These are phyloP conservation scores for Ctenoplectra terminalis DNA, from an alignment of 1,140 invertebrate species.

Conservation along the genomic window DNA sequence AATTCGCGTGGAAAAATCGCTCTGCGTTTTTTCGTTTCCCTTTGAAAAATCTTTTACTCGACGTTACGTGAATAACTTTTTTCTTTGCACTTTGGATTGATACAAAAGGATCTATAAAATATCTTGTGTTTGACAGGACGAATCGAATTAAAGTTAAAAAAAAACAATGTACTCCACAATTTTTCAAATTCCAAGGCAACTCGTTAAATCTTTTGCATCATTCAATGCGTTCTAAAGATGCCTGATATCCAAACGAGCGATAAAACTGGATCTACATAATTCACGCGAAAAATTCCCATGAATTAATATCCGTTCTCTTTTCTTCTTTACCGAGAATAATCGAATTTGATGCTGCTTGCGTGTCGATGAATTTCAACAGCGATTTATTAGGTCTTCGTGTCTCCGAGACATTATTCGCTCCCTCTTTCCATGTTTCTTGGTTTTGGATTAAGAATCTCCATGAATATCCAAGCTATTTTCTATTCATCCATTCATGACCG, in stretches of 20 bases:
- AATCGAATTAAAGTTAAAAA: too few relatives aligned
- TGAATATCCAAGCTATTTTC: not conserved
- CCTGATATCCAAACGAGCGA: conserved; percentile 15
- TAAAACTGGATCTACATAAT: conserved; percentile 25
- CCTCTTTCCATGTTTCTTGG: not conserved
- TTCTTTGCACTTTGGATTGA: too few relatives aligned
- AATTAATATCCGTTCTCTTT: conserved; percentile 14
- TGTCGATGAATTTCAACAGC: conserved; percentile 24
- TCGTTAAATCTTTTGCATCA: not conserved
- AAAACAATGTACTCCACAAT: not conserved
- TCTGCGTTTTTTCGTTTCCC: not conserved
- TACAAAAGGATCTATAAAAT: too few relatives aligned
- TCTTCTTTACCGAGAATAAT: conserved; percentile 10
- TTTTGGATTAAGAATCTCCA: not conserved
- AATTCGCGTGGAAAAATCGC: not conserved
- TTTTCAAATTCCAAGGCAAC: not conserved
- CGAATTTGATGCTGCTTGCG: conserved; percentile 19
- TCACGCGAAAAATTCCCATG: not conserved
- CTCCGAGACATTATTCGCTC: not conserved
- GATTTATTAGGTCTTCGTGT: conserved; percentile 12
- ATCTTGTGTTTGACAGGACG: too few relatives aligned
- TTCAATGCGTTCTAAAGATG: not conserved
- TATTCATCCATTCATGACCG: not conserved
- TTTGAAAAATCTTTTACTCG: too few relatives aligned
- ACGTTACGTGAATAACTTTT: too few relatives aligned